Evolutionary conservation across 1,140 invertebrate species (phyloP).

Genomic region (Orius insidiosus): DNA sequence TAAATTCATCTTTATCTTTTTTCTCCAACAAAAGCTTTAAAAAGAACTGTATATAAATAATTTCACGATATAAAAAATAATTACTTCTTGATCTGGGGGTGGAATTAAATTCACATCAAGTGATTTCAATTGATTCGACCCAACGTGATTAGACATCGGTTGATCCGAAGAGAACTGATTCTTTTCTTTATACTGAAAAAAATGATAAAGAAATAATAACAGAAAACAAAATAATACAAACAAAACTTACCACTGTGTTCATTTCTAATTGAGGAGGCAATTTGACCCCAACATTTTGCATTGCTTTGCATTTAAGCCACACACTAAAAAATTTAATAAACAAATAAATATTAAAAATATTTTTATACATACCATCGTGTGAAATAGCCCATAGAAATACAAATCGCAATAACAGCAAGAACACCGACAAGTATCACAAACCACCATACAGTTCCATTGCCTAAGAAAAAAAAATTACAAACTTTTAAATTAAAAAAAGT

Average conservation of each 20-base stretch:
- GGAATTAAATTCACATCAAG: constrained; percentile 3
- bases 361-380: constrained; percentile 22
- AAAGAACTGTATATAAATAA: neutral
- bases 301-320: constrained; percentile 31
- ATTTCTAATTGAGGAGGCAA: constrained; percentile 34
- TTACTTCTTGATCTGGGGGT: constrained; percentile 15
- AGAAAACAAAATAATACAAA: constrained; percentile 6
- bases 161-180: constrained; percentile 3
- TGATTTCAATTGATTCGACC: constrained; percentile 4
- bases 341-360: too few relatives aligned
- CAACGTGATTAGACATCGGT: constrained; percentile 5
- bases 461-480: constrained; percentile 2
- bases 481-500: too few relatives aligned
- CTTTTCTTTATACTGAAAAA: constrained; percentile 16
- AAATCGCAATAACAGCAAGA: constrained; percentile 21
- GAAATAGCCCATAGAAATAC: constrained; percentile 22
- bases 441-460: neutral
- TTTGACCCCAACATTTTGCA: constrained; percentile 35
- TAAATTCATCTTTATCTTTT: constrained; percentile 23
- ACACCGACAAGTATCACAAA: constrained; percentile 24
- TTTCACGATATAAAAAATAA: neutral
- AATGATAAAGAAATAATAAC: neutral
- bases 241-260: constrained; percentile 23
- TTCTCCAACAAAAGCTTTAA: constrained; percentile 26
- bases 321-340: constrained; percentile 23